Base-by-base conservation (phyloP, 2,113 vertebrate species). In the Etheostoma spectabile region DNA sequence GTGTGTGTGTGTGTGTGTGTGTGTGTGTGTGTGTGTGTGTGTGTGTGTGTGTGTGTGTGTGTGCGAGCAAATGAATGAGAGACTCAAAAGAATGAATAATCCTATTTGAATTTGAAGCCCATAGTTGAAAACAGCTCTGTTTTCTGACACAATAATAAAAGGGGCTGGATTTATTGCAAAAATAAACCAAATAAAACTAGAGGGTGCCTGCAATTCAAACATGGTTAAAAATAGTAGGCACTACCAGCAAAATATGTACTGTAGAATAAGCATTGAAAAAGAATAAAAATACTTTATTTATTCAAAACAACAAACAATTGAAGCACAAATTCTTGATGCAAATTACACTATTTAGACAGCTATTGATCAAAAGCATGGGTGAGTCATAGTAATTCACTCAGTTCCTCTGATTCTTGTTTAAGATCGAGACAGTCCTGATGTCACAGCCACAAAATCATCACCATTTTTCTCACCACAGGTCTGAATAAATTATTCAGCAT, bases 91-190 rank as follows among this genome's bases (percentile, higher is more conserved):
- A 67, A 27, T 24, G 76, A 79, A 77, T 72, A 81, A 89, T 79
- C 80, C 38, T 51, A 21, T 89, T 85, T 71, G 64, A 86, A 80
- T 80, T 52, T 69, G 35, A 84, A 63, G 69, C 14, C 48, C 3
- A 48, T n/a, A 15, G 64, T 79, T 60, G 69, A 65, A 19, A 67
- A 52, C 8, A 35, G 24, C 22, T 46, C 49, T 63, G n/a, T 62
- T 65, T 73, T 45, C 27, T 55, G 2, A 61, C 56, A 82, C 33
- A 35, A 42, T 42, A 42, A 42, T 11, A 42, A 11, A 42, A 45
- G 19, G 21, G n/a, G 21, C 24, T 24, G 8, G n/a, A 75, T 52
- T 53, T n/a, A 53, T 62, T 42, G 11, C 33, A 22, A n/a, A 22
- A 42, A 51, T 63, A 52, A 45, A 19, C 14, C 18, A 8, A 38